Evolutionary conservation across 2,797 vertebrate genomes (phyloP), one percentile per base, ranked within the genome.

Genomic region (Rhynchotus rufescens): DNA sequence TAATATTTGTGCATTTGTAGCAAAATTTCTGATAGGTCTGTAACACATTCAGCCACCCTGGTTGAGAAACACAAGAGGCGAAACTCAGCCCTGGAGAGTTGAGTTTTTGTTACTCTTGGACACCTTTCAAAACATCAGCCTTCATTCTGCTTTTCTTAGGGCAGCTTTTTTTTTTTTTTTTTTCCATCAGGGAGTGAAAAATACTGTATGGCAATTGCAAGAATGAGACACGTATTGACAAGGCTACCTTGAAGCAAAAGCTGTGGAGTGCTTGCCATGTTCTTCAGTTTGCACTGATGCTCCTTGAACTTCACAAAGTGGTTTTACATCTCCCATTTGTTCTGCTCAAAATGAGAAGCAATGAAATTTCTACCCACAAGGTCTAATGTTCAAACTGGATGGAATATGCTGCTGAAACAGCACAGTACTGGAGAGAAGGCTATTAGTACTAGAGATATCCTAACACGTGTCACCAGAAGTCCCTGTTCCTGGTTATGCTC

Each of bases 21-120:
- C 80, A 76, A 73, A 95, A 94, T 94, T 97, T 97, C 88, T 92
- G 95, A 97, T 97, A 96, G 94, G 93, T 95, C 92, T 47, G 93
- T 92, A 96, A 96, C 84, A 92, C 96, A 96, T 94, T 88, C 75
- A 96, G 64, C 96, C 97, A 97, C 97, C 96, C 98, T 96, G 95
- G 96, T 96, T 96, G 95, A 86, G 94, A 97, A 97, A 96, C 96
- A 95, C 96, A 95, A 95, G 78, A 96, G 97, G 96, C 96, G 19
- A 96, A 96, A 94, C 96, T 96, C 91, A 84, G 45, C 96, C 96
- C 97, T 97, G 93, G 96, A 97, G 96, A 96, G 74, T 92, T 96
- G 90, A 94, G 90, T 90, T 96, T 96, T 96, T 98, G 97, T 98
- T 98, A 97, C 95, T 97, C 94, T 97, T 98, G 98, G 98, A 98